Conservation (phyloP, 2,797 vertebrate species). For the Leontocebus nigricollis region DNA sequence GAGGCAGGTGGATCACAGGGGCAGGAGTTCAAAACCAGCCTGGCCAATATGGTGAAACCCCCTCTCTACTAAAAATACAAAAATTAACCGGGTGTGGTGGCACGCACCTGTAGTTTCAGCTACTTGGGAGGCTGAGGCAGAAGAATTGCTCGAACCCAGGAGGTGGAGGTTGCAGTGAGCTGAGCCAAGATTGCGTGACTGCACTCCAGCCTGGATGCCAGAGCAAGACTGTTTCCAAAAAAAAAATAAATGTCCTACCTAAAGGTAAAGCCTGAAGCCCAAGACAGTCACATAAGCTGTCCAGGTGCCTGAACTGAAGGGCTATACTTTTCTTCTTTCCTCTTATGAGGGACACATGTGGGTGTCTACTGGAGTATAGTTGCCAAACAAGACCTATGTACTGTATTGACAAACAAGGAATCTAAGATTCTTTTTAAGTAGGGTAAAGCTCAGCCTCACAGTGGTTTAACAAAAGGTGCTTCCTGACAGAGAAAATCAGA, state of each 20-base stretch:
- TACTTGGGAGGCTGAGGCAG: no score
- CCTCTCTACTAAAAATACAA: no score
- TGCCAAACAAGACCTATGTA: neutral
- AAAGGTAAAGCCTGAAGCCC: neutral
- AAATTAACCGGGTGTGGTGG: no score
- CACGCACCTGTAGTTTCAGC: no score
- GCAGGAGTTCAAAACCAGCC: no score
- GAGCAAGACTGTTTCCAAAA: no score
- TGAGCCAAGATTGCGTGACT: accelerated
- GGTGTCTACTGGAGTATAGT: neutral
- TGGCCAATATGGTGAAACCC: no score
- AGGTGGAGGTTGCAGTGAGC: no score
- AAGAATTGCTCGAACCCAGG: no score
- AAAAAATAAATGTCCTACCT: neutral
- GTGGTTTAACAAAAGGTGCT: neutral
- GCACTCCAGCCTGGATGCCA: no score
- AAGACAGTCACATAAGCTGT: accelerated
- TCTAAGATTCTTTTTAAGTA: neutral
- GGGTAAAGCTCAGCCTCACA: neutral
- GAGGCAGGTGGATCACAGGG: no score
- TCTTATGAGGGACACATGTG: neutral
- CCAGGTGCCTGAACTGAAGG: neutral
- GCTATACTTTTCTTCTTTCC: neutral
- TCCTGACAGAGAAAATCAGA: neutral
- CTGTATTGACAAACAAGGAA: neutral